A percentile compares a stretch with the other conserved stretches of the same genome.
Evolutionary conservation across 2,888 invertebrate genomes (phyloP).

Genomic region (Mimumesa dahlbomi): DNA sequence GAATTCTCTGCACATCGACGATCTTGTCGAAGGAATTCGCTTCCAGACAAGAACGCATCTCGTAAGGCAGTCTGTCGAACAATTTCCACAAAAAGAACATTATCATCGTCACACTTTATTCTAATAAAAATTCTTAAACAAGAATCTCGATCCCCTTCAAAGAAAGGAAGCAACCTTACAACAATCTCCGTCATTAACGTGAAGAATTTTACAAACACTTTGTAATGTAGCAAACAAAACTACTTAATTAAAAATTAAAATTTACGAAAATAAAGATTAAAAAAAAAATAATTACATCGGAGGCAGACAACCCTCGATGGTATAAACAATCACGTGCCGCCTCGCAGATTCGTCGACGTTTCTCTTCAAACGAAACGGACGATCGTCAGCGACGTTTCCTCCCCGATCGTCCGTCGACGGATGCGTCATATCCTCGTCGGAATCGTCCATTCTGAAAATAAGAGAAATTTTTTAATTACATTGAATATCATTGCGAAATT

Average conservation of each 20-base stretch:
- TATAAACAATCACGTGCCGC: constrained; percentile 32
- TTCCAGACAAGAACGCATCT: constrained; percentile 60
- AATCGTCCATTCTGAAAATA: constrained; percentile 24
- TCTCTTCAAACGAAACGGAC: neutral
- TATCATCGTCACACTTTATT: neutral
- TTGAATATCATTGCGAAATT: neutral
- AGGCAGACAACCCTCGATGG: constrained; percentile 62
- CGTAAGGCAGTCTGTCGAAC: constrained; percentile 63
- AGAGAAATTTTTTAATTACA: constrained; percentile 2
- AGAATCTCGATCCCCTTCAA: too few relatives aligned
- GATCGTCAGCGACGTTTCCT: neutral
- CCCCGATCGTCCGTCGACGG: neutral
- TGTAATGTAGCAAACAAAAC: neutral
- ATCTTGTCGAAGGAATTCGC: constrained; percentile 49
- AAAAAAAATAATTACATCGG: constrained; percentile 35
- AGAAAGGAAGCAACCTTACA: too few relatives aligned
- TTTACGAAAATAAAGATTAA: too few relatives aligned
- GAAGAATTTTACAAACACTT: neutral
- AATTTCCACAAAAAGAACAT: neutral
- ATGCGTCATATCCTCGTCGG: constrained; percentile 6
- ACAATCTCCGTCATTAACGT: too few relatives aligned
- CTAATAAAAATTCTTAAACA: neutral
- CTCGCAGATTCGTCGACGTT: neutral
- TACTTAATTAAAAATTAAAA: too few relatives aligned
- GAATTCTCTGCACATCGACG: constrained; percentile 55